Evolutionary conservation across 2,888 invertebrate species (phyloP), one percentile per base, ranked within the genome.

Genomic region (Rhagophthalmus giganteus): DNA sequence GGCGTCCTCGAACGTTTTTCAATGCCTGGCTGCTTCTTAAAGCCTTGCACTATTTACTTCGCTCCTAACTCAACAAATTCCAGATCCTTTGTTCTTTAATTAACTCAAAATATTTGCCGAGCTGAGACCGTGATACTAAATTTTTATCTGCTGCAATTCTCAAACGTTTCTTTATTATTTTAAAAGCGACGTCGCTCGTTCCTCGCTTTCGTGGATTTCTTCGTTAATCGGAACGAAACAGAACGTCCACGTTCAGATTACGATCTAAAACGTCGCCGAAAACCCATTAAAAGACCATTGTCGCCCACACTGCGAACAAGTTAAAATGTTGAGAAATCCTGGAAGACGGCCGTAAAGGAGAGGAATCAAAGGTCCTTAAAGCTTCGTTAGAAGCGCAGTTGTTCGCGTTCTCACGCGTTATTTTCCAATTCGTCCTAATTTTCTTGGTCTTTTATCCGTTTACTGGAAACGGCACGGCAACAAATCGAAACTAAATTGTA

Each of bases 31-130:
- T 56, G 56, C 48, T 49, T 49, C 56, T 56, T 53, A 47, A 56
- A 56, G 56, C 56, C n/a, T 49, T 37, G 28, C 45, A 40, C 40
- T 52, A 52, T 52, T 52, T 52, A 33, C 48, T 31, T 48, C 52
- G 25, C 41, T 52, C 46, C 49, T 52, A 49, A 49, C 52, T 53
- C 45, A 49, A 52, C 47, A 54, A 49, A 47, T 56, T 44, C 44
- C 31, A 46, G 44, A 33, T 62, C 60, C 64, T 65, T 62, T 67
- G 63, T 67, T 70, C 70, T 71, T 70, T 71, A 71, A 71, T 70
- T 71, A 71, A 69, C 69, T 68, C 68, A 69, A 69, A 71, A 71
- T 70, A 69, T 71, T 71, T 71, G 60, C 69, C 35, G 27, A 54
- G 45, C 37, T 39, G 28, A 44, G 39, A 45, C 32, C 45, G 49